Evolutionary conservation across 2,888 invertebrate species (phyloP).

Genomic region (Chamaedrilus cognettii): DNA sequence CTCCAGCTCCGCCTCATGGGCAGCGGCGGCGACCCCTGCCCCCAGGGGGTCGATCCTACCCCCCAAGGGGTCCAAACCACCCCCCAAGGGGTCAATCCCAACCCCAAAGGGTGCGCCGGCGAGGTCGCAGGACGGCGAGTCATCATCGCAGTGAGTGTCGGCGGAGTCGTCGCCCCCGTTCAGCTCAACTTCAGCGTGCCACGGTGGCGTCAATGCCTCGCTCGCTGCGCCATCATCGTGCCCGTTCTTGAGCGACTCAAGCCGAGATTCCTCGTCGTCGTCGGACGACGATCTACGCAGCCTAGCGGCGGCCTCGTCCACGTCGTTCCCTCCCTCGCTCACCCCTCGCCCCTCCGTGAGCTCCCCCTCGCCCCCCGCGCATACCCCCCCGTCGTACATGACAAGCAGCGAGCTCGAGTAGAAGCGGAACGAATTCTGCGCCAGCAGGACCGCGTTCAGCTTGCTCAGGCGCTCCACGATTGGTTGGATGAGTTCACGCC

Average conservation of each 20-base stretch:
- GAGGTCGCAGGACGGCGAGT: no score
- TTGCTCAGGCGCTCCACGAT: conserved; percentile 60
- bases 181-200: no score
- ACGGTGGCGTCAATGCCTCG: background rate
- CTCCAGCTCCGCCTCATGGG: background rate
- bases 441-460: conserved; percentile 56
- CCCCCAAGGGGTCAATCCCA: background rate
- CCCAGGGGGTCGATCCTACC: no score
- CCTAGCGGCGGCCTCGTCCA: background rate
- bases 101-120: no score
- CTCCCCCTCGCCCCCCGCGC: background rate
- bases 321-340: background rate
- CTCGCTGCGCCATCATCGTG: background rate
- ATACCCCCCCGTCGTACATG: conserved; percentile 62
- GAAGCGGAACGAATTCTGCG: conserved; percentile 63
- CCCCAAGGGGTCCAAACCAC: no score
- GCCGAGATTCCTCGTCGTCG: background rate
- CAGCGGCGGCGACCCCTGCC: background rate
- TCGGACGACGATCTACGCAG: no score
- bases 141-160: no score
- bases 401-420: conserved; percentile 65
- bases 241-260: background rate
- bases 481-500: conserved; percentile 57
- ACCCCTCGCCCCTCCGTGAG: background rate
- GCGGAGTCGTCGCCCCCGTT: background rate